A percentile compares a stretch with the other conserved stretches of the same genome.
Evolutionary conservation across 2,797 vertebrate species (phyloP).

Genomic region (Rhinatrema bivittatum): DNA sequence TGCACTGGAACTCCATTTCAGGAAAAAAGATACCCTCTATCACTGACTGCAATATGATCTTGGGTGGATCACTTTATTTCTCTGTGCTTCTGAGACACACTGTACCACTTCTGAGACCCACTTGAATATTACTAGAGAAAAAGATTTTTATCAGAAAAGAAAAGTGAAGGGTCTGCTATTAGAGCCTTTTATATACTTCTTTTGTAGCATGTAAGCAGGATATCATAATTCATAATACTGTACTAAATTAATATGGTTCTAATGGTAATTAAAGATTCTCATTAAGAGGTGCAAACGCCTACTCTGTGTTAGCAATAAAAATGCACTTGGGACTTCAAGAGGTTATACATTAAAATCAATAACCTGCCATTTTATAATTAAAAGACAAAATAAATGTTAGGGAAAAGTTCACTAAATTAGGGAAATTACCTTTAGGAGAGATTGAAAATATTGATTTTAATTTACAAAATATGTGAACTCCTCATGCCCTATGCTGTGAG

Average conservation of each 20-base stretch:
- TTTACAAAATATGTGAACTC: constrained; percentile 79
- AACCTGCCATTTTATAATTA: constrained; percentile 73
- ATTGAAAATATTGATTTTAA: constrained; percentile 91
- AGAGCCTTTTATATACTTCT: constrained; percentile 9
- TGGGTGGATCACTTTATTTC: too few species aligned
- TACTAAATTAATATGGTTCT: constrained; percentile 56
- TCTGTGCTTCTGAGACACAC: too few species aligned
- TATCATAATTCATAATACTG: constrained; percentile 50
- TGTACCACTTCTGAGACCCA: too few species aligned
- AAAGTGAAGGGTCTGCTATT: neutral
- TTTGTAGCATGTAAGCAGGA: constrained; percentile 5
- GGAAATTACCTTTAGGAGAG: constrained; percentile 77
- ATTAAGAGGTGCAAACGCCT: constrained; percentile 53
- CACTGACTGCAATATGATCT: too few species aligned
- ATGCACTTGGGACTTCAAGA: constrained; percentile 45
- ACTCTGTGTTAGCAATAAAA: constrained; percentile 50
- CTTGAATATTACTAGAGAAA: too few species aligned
- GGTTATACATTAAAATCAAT: constrained; percentile 60
- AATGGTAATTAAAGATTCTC: constrained; percentile 64
- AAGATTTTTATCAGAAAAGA: too few species aligned
- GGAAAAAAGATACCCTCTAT: too few species aligned
- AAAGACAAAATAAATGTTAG: constrained; percentile 71
- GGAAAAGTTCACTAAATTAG: constrained; percentile 72
- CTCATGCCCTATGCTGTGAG: constrained; percentile 62
- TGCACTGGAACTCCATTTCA: too few species aligned